phyloP scores from a whole-genome alignment of 2,797 vertebrate species.

The Spinibarbus caldwelli region DNA sequence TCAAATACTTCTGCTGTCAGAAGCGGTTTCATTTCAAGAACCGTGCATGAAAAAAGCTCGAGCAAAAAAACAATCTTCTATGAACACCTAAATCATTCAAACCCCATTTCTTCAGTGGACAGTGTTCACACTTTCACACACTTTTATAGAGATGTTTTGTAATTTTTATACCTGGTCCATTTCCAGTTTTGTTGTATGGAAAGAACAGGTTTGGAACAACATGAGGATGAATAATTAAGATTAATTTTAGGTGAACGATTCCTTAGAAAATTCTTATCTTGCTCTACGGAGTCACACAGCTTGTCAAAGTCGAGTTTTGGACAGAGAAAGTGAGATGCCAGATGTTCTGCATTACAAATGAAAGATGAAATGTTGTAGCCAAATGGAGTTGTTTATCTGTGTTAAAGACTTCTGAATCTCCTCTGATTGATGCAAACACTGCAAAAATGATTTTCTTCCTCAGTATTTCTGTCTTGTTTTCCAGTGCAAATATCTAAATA shows the following conservation, averaged over 20 bases:
- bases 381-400: background rate
- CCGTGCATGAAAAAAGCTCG: background rate
- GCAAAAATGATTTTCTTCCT: background rate
- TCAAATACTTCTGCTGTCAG: background rate
- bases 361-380: background rate
- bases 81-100: background rate
- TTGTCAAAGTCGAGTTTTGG: background rate
- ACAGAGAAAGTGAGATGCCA: background rate
- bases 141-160: background rate
- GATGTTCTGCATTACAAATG: background rate
- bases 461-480: no score
- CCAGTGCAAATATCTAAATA: no score
- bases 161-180: background rate
- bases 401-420: background rate
- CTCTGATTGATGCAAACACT: background rate
- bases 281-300: background rate
- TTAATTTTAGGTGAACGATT: background rate
- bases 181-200: background rate
- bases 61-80: background rate
- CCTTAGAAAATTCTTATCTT: background rate
- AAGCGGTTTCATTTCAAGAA: background rate
- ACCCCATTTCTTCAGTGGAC: background rate
- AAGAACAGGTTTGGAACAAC: background rate
- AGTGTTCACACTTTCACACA: background rate
- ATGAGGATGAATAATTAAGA: background rate